Evolutionary conservation across 2,113 vertebrate genomes (phyloP).

Genomic region (Cavia aperea): DNA sequence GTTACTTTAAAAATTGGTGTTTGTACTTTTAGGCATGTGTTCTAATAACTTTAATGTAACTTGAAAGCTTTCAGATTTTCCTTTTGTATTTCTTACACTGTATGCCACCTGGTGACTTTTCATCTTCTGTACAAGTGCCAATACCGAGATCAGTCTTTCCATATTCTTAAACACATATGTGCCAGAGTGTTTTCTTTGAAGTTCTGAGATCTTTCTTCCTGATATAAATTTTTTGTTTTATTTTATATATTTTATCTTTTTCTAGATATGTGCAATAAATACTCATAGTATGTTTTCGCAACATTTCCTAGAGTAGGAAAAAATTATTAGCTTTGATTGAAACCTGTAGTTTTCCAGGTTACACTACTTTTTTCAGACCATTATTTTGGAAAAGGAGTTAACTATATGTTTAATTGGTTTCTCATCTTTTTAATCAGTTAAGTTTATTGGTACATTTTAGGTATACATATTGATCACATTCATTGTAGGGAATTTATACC

Average conservation of each 20-base stretch:
- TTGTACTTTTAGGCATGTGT: constrained; percentile 56
- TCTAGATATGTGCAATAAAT: not conserved
- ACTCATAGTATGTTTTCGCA: constrained; percentile 16
- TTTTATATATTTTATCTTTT: constrained; percentile 1
- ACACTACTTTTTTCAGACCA: not conserved
- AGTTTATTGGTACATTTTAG: not conserved
- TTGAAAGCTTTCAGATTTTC: constrained; percentile 65
- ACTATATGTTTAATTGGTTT: constrained; percentile 3
- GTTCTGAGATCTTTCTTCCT: constrained; percentile 34
- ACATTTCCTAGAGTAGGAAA: not conserved
- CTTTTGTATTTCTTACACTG: constrained; percentile 38
- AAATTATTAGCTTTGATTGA: not conserved
- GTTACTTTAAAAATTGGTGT: constrained; percentile 66
- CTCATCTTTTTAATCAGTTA: not conserved
- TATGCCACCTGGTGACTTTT: constrained; percentile 54
- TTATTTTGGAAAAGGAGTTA: constrained; percentile 12
- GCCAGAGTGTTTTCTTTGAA: constrained; percentile 53
- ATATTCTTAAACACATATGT: not conserved
- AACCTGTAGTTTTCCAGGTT: constrained; percentile 5
- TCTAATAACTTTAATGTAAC: constrained; percentile 67
- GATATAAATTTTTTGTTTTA: constrained; percentile 35
- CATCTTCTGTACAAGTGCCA: constrained; percentile 50
- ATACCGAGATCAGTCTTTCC: not conserved
- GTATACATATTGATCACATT: not conserved
- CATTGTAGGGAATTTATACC: not conserved